These are phyloP conservation scores for Octomys mimax DNA, from an alignment of 2,797 vertebrate genomes.

Conservation along the genomic window DNA sequence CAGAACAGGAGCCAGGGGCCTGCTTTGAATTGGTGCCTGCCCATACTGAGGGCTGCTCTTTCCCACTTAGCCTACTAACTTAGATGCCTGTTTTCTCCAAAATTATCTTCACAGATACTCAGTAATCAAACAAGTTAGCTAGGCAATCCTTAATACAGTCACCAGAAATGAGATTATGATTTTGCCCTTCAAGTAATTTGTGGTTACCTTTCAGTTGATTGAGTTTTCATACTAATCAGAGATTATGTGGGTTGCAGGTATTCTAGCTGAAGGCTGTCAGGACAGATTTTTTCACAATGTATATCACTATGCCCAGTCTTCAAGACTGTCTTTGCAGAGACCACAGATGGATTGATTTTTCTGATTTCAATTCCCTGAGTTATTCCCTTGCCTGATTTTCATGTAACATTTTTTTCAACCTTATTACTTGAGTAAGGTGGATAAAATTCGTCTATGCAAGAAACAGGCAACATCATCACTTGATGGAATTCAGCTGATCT, in stretches of 20 bases:
- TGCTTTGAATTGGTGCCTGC: not conserved
- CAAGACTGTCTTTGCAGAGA: not conserved
- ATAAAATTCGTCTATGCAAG: constrained; percentile 1
- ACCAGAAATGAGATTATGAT: not conserved
- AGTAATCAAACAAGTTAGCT: not conserved
- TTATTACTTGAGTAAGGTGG: constrained; percentile 1
- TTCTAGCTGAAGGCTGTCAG: too few species aligned
- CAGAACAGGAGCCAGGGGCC: not conserved
- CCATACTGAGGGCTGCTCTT: not conserved
- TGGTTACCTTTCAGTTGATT: not conserved
- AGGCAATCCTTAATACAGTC: not conserved
- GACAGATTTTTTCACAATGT: not conserved
- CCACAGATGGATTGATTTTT: not conserved
- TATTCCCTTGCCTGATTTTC: not conserved
- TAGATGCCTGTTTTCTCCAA: not conserved
- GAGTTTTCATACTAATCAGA: not conserved
- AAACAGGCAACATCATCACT: not conserved
- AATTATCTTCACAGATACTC: not conserved
- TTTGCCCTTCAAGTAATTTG: not conserved
- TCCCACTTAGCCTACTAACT: not conserved
- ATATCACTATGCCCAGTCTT: not conserved
- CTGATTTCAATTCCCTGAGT: not conserved
- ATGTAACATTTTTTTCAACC: not conserved
- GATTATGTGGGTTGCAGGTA: not conserved
- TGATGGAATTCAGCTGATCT: constrained; percentile 7